Evolutionary conservation across 2,113 vertebrate species (phyloP).

Genomic region (Gobius niger): DNA sequence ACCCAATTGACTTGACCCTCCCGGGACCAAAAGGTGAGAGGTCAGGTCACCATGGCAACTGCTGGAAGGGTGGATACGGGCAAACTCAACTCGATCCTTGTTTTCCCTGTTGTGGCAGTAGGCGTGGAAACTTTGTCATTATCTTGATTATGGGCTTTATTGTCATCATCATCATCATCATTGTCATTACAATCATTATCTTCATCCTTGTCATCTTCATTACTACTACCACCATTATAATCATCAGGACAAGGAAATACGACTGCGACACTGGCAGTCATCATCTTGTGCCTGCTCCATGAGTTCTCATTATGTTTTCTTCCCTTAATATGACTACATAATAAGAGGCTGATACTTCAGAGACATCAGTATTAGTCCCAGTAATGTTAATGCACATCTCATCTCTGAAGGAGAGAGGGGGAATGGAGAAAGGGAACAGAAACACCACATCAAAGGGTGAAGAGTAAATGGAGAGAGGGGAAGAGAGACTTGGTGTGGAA

Average conservation of each 20-base stretch:
- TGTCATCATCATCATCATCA: conserved; percentile 48
- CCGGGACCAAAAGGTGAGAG: conserved; percentile 88
- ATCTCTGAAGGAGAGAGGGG: conserved; percentile 44
- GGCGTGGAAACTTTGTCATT: conserved; percentile 55
- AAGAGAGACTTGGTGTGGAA: conserved; percentile 52
- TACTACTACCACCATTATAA: conserved; percentile 65
- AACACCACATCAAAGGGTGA: conserved; percentile 71
- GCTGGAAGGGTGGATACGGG: conserved; percentile 87
- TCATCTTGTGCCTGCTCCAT: conserved; percentile 56
- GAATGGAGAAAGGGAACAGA: conserved; percentile 42
- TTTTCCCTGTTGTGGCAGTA: conserved; percentile 81
- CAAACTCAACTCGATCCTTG: conserved; percentile 92
- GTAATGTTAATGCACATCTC: conserved; percentile 72
- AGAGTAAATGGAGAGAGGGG: conserved; percentile 66
- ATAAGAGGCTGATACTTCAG: conserved; percentile 73
- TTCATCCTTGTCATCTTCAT: conserved; percentile 67
- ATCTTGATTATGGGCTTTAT: conserved; percentile 61
- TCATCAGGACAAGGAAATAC: conserved; percentile 66
- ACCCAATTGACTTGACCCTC: conserved; percentile 83
- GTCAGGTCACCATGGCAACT: conserved; percentile 91
- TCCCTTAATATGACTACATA: conserved; percentile 72
- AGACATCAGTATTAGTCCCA: conserved; percentile 66
- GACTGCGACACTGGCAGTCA: conserved; percentile 52
- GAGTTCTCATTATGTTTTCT: conserved; percentile 71
- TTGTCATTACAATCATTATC: conserved; percentile 64